These are phyloP conservation scores for Hyphantria cunea DNA, from an alignment of 1,140 invertebrate species.

Conservation along the genomic window DNA sequence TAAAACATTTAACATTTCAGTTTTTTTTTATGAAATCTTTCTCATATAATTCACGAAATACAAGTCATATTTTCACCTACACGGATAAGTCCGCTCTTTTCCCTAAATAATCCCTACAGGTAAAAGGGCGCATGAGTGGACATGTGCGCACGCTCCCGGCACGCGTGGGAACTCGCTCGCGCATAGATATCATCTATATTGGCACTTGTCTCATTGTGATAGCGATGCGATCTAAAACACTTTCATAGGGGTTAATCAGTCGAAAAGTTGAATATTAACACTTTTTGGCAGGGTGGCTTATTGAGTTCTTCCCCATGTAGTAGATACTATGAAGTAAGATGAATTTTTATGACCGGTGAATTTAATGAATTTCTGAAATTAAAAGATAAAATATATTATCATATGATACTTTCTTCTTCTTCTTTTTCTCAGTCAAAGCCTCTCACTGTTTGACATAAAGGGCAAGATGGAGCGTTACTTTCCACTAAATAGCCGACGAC, in stretches of 20 bases:
- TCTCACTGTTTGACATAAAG: too few relatives aligned
- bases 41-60: too few relatives aligned
- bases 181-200: conserved; percentile 37
- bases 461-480: too few relatives aligned
- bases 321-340: neutral
- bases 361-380: too few relatives aligned
- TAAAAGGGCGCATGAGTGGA: conserved; percentile 22
- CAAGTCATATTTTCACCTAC: too few relatives aligned
- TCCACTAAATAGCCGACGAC: too few relatives aligned
- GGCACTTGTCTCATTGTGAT: conserved; percentile 55
- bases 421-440: too few relatives aligned
- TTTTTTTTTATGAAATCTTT: too few relatives aligned
- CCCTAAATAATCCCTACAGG: conserved; percentile 42
- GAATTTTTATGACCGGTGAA: too few relatives aligned
- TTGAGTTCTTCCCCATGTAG: neutral
- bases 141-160: conserved; percentile 37
- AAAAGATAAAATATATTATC: too few relatives aligned
- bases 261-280: conserved; percentile 28
- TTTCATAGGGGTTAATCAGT: conserved; percentile 46
- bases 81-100: conserved; percentile 8
- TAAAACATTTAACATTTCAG: too few relatives aligned
- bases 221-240: conserved; percentile 38
- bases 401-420: too few relatives aligned
- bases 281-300: neutral
- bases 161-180: conserved; percentile 51